Base-by-base conservation (phyloP, 2,888 invertebrate genomes). In the Archips crataeganus region DNA sequence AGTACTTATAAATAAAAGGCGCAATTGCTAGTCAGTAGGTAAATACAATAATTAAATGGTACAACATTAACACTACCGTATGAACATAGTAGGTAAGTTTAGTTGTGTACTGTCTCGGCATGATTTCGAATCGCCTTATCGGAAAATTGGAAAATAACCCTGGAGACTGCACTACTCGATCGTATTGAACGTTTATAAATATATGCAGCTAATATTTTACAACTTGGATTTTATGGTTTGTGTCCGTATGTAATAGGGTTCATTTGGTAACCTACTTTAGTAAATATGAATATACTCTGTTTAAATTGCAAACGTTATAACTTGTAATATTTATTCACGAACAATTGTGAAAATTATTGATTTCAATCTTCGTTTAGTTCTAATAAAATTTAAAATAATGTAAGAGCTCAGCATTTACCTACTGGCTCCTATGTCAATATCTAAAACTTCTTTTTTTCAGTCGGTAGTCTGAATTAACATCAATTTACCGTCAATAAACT, bases 401-500 rank as follows among this genome's bases (percentile, higher is more conserved):
- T 10, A 45, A 10, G 45, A 10, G 10, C 45, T 45, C 45, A 10
- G 10, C 45, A 45, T 45, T 45, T 45, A 45, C 9, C 4, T 39
- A n/a, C 3, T n/a, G n/a, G 49, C n/a, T 6, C n/a, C 3, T 11
- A 45, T 3, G 39, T 45, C 3, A 45, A 49, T 49, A 8, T 5
- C 11, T 49, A 49, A 49, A 49, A n/a, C 6, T 49, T 0, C 57
- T 34, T 34, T 34, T 59, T 4, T 11, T 59, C 11, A 11, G 57
- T 10, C 4, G 9, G 0, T 34, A 34, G 10, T 13, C 34, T 13
- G 47, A 64, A 64, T 32, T 64, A 47, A 64, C 10, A 47, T 47
- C 64, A 65, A 54, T 9, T 54, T 62, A 62, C 13, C 13, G 61
- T 34, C 10, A 71, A 42, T 62, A 66, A 62, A 59, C 10, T 49